A percentile compares a stretch with the other conserved stretches of the same genome.
Conservation (phyloP, 2,888 invertebrate genomes). For the Diaphora mendica region DNA sequence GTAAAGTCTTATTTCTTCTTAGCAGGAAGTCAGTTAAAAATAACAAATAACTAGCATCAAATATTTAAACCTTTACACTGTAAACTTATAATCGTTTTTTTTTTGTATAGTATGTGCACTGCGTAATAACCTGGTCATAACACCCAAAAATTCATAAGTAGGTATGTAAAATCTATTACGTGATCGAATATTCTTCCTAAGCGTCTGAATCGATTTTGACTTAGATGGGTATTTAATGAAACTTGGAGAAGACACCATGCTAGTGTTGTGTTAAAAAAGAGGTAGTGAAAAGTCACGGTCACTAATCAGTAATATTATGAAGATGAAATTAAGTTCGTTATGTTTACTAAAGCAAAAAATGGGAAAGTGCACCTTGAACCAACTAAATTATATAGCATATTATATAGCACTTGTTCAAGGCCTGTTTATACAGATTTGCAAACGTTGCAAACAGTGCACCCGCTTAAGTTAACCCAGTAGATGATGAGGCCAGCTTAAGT, state of each 20-base stretch:
- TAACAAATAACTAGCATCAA: neutral
- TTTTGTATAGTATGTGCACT: too few relatives aligned
- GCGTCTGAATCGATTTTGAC: neutral
- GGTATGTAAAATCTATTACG: neutral
- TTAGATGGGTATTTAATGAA: neutral
- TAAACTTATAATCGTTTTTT: too few relatives aligned
- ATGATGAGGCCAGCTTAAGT: slow-evolving; percentile 64
- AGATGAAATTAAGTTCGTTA: neutral
- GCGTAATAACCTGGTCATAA: too few relatives aligned
- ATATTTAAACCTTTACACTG: too few relatives aligned
- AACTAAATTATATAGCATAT: neutral
- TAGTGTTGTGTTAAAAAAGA: too few relatives aligned
- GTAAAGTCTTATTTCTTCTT: too few relatives aligned
- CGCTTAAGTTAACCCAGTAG: slow-evolving; percentile 49
- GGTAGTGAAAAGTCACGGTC: neutral
- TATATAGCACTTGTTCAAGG: neutral
- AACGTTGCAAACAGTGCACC: slow-evolving; percentile 55
- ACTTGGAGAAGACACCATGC: too few relatives aligned
- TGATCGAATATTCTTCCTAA: neutral
- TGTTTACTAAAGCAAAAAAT: neutral
- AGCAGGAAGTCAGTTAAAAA: too few relatives aligned
- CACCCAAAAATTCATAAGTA: too few relatives aligned
- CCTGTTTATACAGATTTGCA: slow-evolving; percentile 11
- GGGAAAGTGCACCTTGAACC: too few relatives aligned
- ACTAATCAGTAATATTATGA: neutral